Percentiles rank a stretch among this genome's conserved stretches.
phyloP scores from a whole-genome alignment of 1,140 invertebrate species.

The Drosophila tsacasi region DNA sequence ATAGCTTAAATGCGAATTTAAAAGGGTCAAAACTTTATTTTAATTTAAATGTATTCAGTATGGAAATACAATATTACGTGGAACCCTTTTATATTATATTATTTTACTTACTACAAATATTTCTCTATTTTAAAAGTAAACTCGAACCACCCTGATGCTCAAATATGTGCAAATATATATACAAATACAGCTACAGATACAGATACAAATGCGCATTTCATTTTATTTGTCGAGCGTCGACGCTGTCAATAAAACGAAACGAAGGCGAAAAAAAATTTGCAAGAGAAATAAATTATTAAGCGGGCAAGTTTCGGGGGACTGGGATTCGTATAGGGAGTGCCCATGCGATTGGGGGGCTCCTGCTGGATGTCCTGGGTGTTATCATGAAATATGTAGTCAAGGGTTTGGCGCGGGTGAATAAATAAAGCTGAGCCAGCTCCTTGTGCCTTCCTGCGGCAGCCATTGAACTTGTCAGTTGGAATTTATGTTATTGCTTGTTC shows the following conservation, averaged over 20 bases:
- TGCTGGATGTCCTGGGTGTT: conserved; percentile 39
- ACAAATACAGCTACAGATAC: conserved; percentile 13
- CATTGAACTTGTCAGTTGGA: conserved; percentile 74
- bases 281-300: conserved; percentile 80
- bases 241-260: conserved; percentile 61
- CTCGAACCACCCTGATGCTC: background rate
- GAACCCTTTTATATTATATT: background rate
- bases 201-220: conserved; percentile 66
- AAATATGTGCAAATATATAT: conserved; percentile 13
- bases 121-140: background rate
- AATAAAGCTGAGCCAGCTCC: conserved; percentile 43
- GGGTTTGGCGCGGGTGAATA: conserved; percentile 40
- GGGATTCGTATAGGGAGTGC: background rate
- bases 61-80: background rate
- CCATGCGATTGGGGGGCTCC: background rate
- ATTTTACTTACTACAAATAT: background rate
- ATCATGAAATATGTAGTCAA: conserved; percentile 73
- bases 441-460: conserved; percentile 36
- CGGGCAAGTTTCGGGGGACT: conserved; percentile 5
- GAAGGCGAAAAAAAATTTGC: conserved; percentile 59
- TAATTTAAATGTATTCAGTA: background rate
- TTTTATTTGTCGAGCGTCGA: conserved; percentile 68
- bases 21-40: background rate
- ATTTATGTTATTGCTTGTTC: conserved; percentile 70
- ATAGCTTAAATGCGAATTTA: background rate